Conservation (phyloP, 2,888 invertebrate genomes). For the Campopleginae sp. region DNA sequence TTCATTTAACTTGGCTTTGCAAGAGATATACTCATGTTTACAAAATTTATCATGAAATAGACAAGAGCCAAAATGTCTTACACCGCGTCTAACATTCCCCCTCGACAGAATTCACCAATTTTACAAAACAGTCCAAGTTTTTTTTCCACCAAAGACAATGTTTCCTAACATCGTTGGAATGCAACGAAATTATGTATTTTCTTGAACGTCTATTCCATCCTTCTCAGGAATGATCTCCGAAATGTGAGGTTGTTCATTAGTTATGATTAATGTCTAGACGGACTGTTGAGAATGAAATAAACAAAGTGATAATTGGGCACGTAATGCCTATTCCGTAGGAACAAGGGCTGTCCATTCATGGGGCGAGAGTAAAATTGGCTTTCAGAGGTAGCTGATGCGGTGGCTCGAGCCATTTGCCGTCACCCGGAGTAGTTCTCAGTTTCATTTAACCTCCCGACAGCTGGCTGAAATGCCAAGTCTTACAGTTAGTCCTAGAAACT, state of each 20-base stretch:
- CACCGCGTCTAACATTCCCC: background rate
- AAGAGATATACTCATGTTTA: background rate
- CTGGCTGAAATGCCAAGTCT: constrained; percentile 25
- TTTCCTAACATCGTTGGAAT: too few species aligned
- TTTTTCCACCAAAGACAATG: too few species aligned
- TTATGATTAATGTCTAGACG: background rate
- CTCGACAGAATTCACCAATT: too few species aligned
- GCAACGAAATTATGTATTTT: too few species aligned
- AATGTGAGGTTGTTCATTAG: background rate
- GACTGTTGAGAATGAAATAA: background rate
- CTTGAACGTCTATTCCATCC: too few species aligned
- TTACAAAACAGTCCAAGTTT: too few species aligned
- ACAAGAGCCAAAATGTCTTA: background rate
- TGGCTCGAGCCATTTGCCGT: background rate
- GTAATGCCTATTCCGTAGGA: background rate
- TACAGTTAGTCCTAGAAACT: constrained; percentile 6
- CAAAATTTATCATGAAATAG: background rate
- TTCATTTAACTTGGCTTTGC: background rate
- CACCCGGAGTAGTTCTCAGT: constrained; percentile 18
- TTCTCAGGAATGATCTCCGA: too few species aligned
- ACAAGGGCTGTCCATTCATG: background rate
- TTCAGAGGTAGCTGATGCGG: background rate
- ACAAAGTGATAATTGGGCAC: background rate
- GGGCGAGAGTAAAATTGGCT: constrained; percentile 22
- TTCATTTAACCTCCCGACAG: constrained; percentile 52